Conservation (phyloP, 2,797 vertebrate genomes). For the Siniperca obscura region DNA sequence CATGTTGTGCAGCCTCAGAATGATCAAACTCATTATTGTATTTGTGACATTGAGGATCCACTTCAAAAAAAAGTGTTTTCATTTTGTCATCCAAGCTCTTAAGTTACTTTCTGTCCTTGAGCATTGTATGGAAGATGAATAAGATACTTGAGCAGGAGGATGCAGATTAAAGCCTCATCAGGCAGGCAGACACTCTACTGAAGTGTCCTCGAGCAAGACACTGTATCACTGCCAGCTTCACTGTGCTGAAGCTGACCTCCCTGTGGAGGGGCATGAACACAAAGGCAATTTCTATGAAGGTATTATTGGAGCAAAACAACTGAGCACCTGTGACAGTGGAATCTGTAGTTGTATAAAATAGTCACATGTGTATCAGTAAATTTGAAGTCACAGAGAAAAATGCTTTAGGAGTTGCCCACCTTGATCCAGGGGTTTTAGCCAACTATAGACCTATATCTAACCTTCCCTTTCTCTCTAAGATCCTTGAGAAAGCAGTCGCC, state of each 20-base stretch:
- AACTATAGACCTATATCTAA: no score
- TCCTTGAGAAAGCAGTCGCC: no score
- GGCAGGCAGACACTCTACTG: background rate
- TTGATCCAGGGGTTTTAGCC: no score
- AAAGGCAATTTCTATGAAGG: slow-evolving; percentile 25
- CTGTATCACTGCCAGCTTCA: background rate
- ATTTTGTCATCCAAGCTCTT: background rate
- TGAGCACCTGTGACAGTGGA: no score
- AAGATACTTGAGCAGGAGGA: background rate
- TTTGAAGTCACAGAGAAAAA: no score
- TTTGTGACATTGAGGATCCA: background rate
- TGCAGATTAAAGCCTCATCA: slow-evolving; percentile 11
- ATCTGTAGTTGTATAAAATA: no score
- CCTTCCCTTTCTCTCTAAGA: no score
- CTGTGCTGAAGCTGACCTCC: slow-evolving; percentile 24
- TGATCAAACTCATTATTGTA: background rate
- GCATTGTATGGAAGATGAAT: background rate
- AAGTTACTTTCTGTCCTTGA: background rate
- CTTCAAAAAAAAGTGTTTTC: background rate
- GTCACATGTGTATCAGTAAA: no score
- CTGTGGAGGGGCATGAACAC: background rate
- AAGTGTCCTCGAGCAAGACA: slow-evolving; percentile 32
- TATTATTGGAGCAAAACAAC: no score
- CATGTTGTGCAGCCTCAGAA: background rate
- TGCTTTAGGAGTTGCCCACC: no score